Evolutionary conservation across 2,888 invertebrate species (phyloP).

Genomic region (Steinernema hermaphroditum): DNA sequence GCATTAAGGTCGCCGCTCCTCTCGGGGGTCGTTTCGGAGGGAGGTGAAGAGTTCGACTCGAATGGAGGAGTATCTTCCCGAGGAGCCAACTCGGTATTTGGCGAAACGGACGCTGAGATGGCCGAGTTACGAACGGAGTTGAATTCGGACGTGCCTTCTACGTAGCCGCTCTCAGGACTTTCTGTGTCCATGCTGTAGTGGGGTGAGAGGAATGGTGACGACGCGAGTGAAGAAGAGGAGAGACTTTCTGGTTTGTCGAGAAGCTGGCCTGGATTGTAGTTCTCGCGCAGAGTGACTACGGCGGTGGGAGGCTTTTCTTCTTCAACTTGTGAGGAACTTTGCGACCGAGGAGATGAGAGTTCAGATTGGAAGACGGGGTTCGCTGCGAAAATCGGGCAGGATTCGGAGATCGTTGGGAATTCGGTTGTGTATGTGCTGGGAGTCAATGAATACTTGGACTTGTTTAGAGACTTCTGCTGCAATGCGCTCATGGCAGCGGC

Average conservation of each 20-base stretch:
- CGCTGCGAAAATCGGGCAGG: conserved; percentile 5
- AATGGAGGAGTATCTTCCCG: not conserved
- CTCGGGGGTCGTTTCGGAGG: conserved; percentile 26
- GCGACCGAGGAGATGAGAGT: conserved; percentile 23
- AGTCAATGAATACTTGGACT: not conserved
- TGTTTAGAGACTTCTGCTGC: not conserved
- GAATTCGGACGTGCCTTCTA: conserved; percentile 30
- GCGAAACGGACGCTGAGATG: conserved; percentile 41
- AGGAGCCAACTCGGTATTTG: conserved; percentile 47
- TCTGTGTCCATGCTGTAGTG: conserved; percentile 31
- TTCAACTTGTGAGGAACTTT: no score
- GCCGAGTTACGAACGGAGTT: not conserved
- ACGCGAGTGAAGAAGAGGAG: conserved; percentile 1
- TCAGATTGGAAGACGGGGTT: conserved; percentile 34
- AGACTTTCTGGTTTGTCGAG: not conserved
- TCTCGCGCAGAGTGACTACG: not conserved
- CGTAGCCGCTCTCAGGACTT: conserved; percentile 13
- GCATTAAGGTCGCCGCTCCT: conserved; percentile 35
- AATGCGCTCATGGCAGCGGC: not conserved
- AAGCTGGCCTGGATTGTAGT: not conserved
- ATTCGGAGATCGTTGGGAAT: conserved; percentile 24
- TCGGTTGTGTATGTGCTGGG: not conserved
- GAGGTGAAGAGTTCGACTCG: conserved; percentile 47
- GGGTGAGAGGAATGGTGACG: conserved; percentile 1
- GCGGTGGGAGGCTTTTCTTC: conserved; percentile 24